Conservation (phyloP, 2,113 vertebrate genomes). For the Pimephales promelas region DNA sequence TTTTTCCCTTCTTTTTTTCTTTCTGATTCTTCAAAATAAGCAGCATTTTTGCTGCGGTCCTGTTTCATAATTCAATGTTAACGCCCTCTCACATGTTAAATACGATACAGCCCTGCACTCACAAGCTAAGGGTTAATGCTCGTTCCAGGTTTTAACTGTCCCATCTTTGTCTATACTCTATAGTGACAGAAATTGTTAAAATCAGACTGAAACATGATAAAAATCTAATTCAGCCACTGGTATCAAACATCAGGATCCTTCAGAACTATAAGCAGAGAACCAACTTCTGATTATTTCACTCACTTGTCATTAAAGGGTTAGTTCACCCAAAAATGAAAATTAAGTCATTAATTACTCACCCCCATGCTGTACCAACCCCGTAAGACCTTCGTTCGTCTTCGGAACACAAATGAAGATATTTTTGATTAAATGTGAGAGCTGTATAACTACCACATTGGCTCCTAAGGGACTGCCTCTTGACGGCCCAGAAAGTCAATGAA, state of each 20-base stretch:
- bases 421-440: too few species aligned
- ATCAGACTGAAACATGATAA: background rate
- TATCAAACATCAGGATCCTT: background rate
- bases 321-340: too few species aligned
- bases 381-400: too few species aligned
- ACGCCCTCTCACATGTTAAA: background rate
- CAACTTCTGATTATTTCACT: background rate
- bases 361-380: too few species aligned
- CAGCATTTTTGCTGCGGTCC: background rate
- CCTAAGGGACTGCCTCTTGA: too few species aligned
- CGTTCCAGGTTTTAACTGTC: background rate
- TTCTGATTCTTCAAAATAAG: background rate
- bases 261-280: background rate
- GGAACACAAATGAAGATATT: too few species aligned
- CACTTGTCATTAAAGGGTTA: background rate
- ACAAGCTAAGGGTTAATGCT: background rate
- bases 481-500: too few species aligned
- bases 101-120: background rate
- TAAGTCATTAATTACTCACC: too few species aligned
- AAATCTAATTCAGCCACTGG: background rate
- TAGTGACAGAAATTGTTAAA: background rate
- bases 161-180: background rate
- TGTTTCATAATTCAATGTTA: background rate
- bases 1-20: background rate
- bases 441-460: too few species aligned